Conservation (phyloP, 2,797 vertebrate genomes). For the Melanotaenia boesemani region DNA sequence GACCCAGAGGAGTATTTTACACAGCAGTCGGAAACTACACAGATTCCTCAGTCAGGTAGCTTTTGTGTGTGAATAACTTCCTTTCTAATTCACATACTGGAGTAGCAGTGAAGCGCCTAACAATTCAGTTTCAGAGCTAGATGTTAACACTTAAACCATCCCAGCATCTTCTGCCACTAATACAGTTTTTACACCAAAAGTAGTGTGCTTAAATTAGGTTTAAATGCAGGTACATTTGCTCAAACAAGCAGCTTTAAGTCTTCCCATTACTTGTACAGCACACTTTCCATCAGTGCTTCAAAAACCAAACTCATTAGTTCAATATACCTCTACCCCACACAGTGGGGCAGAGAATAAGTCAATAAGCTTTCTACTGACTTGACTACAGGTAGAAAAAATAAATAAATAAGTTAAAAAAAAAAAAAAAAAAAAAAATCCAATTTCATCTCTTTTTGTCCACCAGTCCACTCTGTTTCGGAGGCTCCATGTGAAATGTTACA, state of each 20-base stretch:
- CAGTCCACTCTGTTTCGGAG: background rate
- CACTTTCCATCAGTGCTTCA: background rate
- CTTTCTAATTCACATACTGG: slow-evolving; percentile 25
- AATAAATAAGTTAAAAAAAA: background rate
- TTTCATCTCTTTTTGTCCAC: background rate
- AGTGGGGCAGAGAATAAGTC: background rate
- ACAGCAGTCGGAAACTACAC: slow-evolving; percentile 45
- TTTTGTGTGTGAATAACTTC: slow-evolving; percentile 6
- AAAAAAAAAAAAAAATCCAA: background rate
- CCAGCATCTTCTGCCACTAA: background rate
- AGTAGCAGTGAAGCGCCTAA: slow-evolving; percentile 25
- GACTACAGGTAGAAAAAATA: no score
- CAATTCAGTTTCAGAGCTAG: slow-evolving; percentile 34
- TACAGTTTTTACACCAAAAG: background rate
- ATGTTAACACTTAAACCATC: slow-evolving; percentile 27
- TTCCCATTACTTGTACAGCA: background rate
- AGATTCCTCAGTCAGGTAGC: slow-evolving; percentile 12
- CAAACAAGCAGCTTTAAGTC: background rate
- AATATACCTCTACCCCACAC: background rate
- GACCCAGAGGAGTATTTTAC: slow-evolving; percentile 71
- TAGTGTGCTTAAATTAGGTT: background rate
- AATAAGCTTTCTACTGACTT: background rate
- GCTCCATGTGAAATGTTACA: no score
- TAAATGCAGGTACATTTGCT: background rate
- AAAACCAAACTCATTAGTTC: background rate